These are phyloP conservation scores for Vireo altiloquus DNA, from an alignment of 2,113 vertebrate genomes.

Conservation along the genomic window DNA sequence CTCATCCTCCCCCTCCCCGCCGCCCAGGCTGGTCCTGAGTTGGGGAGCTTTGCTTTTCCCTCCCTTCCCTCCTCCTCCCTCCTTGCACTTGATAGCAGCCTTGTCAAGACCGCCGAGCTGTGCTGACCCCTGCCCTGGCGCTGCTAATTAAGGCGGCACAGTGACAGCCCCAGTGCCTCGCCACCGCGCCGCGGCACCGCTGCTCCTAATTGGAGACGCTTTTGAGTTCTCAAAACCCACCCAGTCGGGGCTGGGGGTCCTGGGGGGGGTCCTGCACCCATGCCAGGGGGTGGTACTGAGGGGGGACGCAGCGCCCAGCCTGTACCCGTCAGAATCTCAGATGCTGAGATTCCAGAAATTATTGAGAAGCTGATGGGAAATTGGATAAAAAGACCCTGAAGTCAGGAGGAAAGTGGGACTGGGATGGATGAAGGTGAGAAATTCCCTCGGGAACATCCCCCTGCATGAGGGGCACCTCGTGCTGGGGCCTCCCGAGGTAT, in stretches of 20 bases:
- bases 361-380: background rate
- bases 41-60: slow-evolving; percentile 39
- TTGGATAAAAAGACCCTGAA: background rate
- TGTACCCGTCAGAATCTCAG: rapidly evolving
- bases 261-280: background rate
- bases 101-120: slow-evolving; percentile 82
- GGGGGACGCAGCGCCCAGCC: background rate
- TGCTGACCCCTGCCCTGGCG: slow-evolving; percentile 85
- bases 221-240: slow-evolving; percentile 65
- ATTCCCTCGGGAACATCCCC: rapidly evolving
- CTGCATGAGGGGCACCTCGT: background rate
- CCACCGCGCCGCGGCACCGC: slow-evolving; percentile 77
- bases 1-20: background rate
- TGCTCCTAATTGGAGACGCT: slow-evolving; percentile 87
- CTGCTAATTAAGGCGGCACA: slow-evolving; percentile 93
- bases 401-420: background rate
- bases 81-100: slow-evolving; percentile 80
- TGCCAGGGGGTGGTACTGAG: background rate
- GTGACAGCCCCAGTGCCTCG: slow-evolving; percentile 88
- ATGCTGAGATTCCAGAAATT: background rate
- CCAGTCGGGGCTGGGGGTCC: slow-evolving; percentile 23
- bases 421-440: background rate
- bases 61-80: slow-evolving; percentile 36
- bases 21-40: slow-evolving; percentile 63
- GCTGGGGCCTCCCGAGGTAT: background rate